A percentile compares a stretch with the other conserved stretches of the same genome.
Evolutionary conservation across 2,888 invertebrate genomes (phyloP).

Genomic region (Heliconius ismenius): DNA sequence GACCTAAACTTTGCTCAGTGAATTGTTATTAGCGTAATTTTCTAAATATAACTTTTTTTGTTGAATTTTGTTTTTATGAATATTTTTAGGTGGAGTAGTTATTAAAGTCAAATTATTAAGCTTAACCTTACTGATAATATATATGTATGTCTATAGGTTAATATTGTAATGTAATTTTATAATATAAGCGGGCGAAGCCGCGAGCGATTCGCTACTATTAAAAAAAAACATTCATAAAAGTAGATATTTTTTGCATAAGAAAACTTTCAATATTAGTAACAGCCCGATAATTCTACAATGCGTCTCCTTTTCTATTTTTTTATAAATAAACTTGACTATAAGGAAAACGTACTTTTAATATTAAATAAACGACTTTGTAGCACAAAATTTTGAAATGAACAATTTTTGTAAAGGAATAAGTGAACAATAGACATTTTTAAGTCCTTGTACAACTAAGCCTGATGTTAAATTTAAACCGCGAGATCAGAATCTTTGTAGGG

Average conservation of each 20-base stretch:
- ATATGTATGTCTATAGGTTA: too few relatives aligned
- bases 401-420: background rate
- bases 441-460: background rate
- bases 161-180: too few relatives aligned
- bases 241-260: background rate
- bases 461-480: background rate
- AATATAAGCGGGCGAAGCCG: too few relatives aligned
- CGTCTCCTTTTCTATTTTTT: background rate
- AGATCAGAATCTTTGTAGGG: background rate
- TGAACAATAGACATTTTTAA: conserved; percentile 17
- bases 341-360: background rate
- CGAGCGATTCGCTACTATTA: too few relatives aligned
- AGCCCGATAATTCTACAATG: background rate
- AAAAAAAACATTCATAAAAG: too few relatives aligned
- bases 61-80: background rate
- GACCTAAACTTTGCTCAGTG: conserved; percentile 17
- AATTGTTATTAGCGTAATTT: conserved; percentile 25
- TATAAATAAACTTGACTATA: background rate
- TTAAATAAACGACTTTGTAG: background rate
- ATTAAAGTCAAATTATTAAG: conserved; percentile 15
- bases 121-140: background rate
- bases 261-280: background rate
- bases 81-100: conserved; percentile 1
- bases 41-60: conserved; percentile 30
- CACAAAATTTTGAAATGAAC: background rate